A percentile compares a stretch with the other conserved stretches of the same genome.
phyloP scores from a whole-genome alignment of 2,113 vertebrate genomes.

The Tilapia sparmanii region DNA sequence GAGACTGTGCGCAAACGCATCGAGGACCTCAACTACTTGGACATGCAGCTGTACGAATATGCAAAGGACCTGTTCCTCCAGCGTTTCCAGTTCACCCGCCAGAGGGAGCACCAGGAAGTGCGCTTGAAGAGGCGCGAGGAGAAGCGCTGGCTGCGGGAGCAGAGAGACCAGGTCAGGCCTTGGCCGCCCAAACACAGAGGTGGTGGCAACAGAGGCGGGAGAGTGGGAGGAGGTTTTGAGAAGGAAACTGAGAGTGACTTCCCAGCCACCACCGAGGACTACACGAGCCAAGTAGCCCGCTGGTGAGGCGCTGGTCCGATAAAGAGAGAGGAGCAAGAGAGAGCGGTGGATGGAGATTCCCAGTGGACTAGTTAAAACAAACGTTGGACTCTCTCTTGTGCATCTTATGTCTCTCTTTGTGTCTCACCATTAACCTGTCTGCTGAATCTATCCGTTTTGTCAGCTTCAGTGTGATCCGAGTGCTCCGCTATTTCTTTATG shows the following conservation, averaged over 20 bases:
- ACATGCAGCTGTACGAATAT: slow-evolving; percentile 90
- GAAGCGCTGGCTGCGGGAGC: slow-evolving; percentile 79
- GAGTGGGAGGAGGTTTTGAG: slow-evolving; percentile 10
- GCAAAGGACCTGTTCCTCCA: slow-evolving; percentile 95
- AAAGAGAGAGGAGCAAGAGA: slow-evolving; percentile 1
- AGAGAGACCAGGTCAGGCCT: slow-evolving; percentile 64
- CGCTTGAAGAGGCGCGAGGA: slow-evolving; percentile 83
- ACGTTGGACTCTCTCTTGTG: slow-evolving; percentile 3
- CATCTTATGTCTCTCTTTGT: slow-evolving; percentile 11
- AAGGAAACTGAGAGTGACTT: slow-evolving; percentile 42
- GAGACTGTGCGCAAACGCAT: slow-evolving; percentile 80
- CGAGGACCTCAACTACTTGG: slow-evolving; percentile 89
- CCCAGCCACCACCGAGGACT: slow-evolving; percentile 86
- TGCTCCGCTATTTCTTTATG: slow-evolving; percentile 49
- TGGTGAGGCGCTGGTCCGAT: slow-evolving; percentile 76
- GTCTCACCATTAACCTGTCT: slow-evolving; percentile 38
- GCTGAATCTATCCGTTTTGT: slow-evolving; percentile 51
- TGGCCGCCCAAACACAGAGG: slow-evolving; percentile 65
- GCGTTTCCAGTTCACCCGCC: slow-evolving; percentile 89
- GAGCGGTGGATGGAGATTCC: not conserved
- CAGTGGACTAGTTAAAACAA: not conserved
- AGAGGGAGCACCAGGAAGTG: slow-evolving; percentile 83
- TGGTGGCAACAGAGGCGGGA: slow-evolving; percentile 37
- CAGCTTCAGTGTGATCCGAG: slow-evolving; percentile 54
- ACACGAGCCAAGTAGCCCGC: slow-evolving; percentile 89